Percentiles rank a stretch among this genome's conserved stretches.
These are phyloP conservation scores for Hormaphis cornu DNA, from an alignment of 1,140 invertebrate species.

Conservation along the genomic window DNA sequence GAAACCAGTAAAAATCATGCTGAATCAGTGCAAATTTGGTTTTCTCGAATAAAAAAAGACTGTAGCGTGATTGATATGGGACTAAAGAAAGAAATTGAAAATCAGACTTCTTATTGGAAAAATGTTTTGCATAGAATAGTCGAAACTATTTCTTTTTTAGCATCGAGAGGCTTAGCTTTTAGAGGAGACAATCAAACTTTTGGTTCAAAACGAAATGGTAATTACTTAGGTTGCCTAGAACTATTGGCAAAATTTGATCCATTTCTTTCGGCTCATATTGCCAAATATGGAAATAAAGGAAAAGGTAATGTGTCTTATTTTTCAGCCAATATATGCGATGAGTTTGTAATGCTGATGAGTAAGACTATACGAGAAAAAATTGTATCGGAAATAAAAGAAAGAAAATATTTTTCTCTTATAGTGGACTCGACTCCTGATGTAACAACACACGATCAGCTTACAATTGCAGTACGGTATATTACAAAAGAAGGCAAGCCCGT, in stretches of 20 bases:
- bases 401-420: constrained; percentile 27
- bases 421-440: constrained; percentile 28
- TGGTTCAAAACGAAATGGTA: too few species aligned
- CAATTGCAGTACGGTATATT: constrained; percentile 23
- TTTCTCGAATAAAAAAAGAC: background rate
- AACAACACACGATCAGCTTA: constrained; percentile 30
- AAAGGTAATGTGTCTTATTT: too few species aligned
- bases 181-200: too few species aligned
- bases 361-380: constrained; percentile 13
- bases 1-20: constrained; percentile 1
- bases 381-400: constrained; percentile 1
- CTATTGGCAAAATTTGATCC: too few species aligned
- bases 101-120: constrained; percentile 3
- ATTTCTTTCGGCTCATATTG: too few species aligned
- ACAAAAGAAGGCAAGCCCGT: constrained; percentile 20
- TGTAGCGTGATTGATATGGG: background rate
- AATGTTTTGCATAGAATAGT: background rate
- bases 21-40: background rate
- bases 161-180: background rate
- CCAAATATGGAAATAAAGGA: too few species aligned
- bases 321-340: too few species aligned
- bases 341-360: too few species aligned
- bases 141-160: background rate
- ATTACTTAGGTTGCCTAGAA: constrained; percentile 33
- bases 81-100: background rate